Base-by-base conservation (phyloP, 2,888 invertebrate genomes). In the Diogma glabrata region DNA sequence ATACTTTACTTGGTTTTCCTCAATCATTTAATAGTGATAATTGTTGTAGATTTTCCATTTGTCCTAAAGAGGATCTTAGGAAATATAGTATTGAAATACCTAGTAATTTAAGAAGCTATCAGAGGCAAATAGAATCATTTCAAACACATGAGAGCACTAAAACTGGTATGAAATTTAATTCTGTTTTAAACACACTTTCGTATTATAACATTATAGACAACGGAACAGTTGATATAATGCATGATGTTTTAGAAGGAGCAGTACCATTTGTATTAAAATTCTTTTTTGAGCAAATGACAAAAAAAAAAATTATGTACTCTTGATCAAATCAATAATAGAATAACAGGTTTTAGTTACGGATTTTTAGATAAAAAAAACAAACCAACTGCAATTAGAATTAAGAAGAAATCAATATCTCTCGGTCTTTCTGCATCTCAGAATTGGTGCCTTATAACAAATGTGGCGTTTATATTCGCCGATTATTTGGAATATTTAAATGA, bases 171-270 rank as follows among this genome's bases (percentile, higher is more conserved):
- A 45, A 28, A 45, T 30, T 30, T 33, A 22, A 45, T 30, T 45
- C 45, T 33, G 16, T 45, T 28, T 23, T 50, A 20, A 50, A 50
- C 14, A 26, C 23, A 12, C 30, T 40, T 4, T 14, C 14, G n/a
- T 28, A 28, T 45, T 24, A 17, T n/a, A 23, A 38, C 16, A 26
- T 24, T 4, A 24, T 50, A 6, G 50, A 40, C 10, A 24, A 40
- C 23, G 22, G 20, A 7, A 50, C 17, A n/a, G 38, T 50, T 14
- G 50, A 50, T 38, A 24, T 50, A 5, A 50, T 46, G 36, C 50
- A 50, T 46, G 45, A 50, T 46, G 28, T 46, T 8, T 26, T 50
- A 50, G 40, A 40, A 40, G 40, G 40, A 10, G 50, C 50, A 12
- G 50, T 40, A 4, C 50, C 50, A 3, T 38, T 50, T 36, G 22